Percentiles rank a stretch among this genome's conserved stretches.
Conservation (phyloP, 2,888 invertebrate species). For the Yponomeuta evonymella region DNA sequence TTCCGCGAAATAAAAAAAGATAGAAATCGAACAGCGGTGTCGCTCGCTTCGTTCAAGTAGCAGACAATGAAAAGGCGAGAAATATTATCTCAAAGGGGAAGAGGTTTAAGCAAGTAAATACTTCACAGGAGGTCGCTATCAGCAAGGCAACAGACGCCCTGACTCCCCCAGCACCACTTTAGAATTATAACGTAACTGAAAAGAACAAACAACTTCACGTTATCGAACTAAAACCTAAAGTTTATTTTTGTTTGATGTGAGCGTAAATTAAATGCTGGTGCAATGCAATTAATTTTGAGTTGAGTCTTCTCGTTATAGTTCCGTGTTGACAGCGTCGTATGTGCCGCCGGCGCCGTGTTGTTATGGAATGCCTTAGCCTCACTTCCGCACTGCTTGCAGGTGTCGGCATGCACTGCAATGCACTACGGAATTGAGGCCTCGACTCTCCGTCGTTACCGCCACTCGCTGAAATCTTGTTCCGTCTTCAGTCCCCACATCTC, state of each 20-base stretch:
- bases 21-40: neutral
- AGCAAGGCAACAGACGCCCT: neutral
- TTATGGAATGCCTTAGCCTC: constrained; percentile 78
- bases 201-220: neutral
- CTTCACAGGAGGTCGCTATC: neutral
- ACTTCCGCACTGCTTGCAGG: constrained; percentile 97
- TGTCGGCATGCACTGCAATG: constrained; percentile 91
- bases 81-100: neutral
- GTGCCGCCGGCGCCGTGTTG: constrained; percentile 30
- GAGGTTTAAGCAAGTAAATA: neutral
- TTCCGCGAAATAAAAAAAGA: neutral
- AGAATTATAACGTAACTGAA: neutral
- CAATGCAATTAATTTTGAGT: neutral
- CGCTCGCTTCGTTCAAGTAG: constrained; percentile 1
- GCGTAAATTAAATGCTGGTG: neutral
- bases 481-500: neutral
- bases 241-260: neutral
- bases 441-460: constrained; percentile 68
- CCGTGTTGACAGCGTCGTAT: neutral
- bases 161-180: neutral
- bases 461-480: constrained; percentile 22
- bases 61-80: constrained; percentile 1
- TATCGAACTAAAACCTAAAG: no score
- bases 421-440: constrained; percentile 96
- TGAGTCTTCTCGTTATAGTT: neutral